Base-by-base conservation (phyloP, 2,797 vertebrate species). In the Sebastes kiyomatsui region DNA sequence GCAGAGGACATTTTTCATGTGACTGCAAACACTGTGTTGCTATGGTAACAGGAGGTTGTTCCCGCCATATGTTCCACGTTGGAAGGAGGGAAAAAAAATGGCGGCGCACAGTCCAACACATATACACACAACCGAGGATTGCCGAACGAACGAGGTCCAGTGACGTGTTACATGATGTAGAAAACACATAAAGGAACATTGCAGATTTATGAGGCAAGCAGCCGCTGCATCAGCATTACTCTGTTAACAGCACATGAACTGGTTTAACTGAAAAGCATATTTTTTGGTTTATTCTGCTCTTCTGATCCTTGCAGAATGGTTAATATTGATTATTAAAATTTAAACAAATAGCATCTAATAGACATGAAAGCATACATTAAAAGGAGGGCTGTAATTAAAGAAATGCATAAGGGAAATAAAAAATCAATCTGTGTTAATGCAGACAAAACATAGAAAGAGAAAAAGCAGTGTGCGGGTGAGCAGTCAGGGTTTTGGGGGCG, bases 1-100 rank as follows among this genome's bases (percentile, higher is more conserved):
- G 76, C 68, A 86, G 81, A 72, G 64, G 87, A 86, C 46, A 82
- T 84, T 67, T 90, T 74, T 81, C 72, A 89, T 80, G 60, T 35
- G 67, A 85, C 73, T 75, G 78, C 89, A 93, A 92, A 93, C 80
- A 90, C 81, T 80, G 83, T 81, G 94, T 96, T 94, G 85, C 94
- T 78, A 95, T 95, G 92, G 94, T 72, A 90, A 95, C 92, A 59
- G 62, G 71, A 85, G 84, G 65, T 73, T 80, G 83, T 68, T 82
- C 75, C 67, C 75, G 70, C 91, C 93, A 94, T 94, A 94, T 95
- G 94, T 85, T 93, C 90, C 90, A 86, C 33, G 69, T 80, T 64
- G 72, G 69, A 83, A 65, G 74, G 55, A 62, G 3, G 8, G 0
- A 5, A n/a, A 52, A 22, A 72, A 67, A 28, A 70, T 79, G 75